Evolutionary conservation across 2,888 invertebrate genomes (phyloP).

Genomic region (Drosophila macrospina): DNA sequence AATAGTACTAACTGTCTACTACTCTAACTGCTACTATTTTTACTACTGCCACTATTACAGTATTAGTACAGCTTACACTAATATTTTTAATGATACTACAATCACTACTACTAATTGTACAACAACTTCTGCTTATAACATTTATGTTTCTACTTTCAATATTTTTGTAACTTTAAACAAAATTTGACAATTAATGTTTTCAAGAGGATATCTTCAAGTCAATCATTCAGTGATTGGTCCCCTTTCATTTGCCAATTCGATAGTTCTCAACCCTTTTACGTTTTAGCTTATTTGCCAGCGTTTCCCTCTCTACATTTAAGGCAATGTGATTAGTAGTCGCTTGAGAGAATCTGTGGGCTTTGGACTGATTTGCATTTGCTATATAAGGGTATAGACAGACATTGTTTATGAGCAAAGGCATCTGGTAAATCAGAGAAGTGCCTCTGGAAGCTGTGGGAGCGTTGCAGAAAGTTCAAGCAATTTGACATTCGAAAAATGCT

Average conservation of each 20-base stretch:
- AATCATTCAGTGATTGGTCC: conserved; percentile 16
- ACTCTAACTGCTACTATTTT: neutral
- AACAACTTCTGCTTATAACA: no score
- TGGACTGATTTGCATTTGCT: conserved; percentile 40
- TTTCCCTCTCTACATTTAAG: conserved; percentile 44
- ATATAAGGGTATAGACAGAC: conserved; percentile 45
- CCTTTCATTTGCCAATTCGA: conserved; percentile 6
- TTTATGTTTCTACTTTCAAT: no score
- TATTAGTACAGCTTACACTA: no score
- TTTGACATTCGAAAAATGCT: conserved; percentile 35
- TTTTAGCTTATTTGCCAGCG: conserved; percentile 5
- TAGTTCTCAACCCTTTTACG: conserved; percentile 37
- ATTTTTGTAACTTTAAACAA: no score
- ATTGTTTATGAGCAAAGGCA: conserved; percentile 16
- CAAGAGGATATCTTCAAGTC: conserved; percentile 8
- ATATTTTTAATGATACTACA: no score
- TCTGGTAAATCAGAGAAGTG: conserved; percentile 18
- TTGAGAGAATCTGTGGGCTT: conserved; percentile 50
- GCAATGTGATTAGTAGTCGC: conserved; percentile 54
- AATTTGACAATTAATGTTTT: neutral
- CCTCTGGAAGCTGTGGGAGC: conserved; percentile 36
- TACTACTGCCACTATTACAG: neutral
- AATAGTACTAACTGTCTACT: no score
- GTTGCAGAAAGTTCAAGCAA: conserved; percentile 22
- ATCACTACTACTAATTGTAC: no score